These are phyloP conservation scores for Timandra comae DNA, from an alignment of 2,888 invertebrate genomes.

Conservation along the genomic window DNA sequence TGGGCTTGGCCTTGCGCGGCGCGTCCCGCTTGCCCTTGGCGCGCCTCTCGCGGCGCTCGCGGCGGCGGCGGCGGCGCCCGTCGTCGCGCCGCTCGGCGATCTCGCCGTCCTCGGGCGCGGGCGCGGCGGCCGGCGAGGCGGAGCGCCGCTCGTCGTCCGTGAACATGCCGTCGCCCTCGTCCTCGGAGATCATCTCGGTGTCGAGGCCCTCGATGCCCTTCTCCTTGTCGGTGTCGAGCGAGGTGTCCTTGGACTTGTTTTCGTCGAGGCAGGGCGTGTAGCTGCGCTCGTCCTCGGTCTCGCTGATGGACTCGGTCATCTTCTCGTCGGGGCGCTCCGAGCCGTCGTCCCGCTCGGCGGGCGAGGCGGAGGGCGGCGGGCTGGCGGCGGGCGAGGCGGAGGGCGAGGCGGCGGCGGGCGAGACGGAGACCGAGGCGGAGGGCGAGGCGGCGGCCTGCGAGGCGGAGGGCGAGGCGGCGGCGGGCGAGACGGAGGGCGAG, in stretches of 20 bases:
- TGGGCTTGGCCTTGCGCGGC: conserved; percentile 51
- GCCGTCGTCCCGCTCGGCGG: conserved; percentile 7
- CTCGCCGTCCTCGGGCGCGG: not conserved
- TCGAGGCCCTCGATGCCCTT: conserved; percentile 79
- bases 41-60: conserved; percentile 50
- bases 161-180: conserved; percentile 81
- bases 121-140: conserved; percentile 49
- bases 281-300: conserved; percentile 80
- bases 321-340: conserved; percentile 38
- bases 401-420: conserved; percentile 4
- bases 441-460: conserved; percentile 17
- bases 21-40: conserved; percentile 51
- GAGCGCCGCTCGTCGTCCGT: conserved; percentile 72
- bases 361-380: conserved; percentile 16
- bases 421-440: conserved; percentile 19
- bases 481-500: not conserved
- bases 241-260: conserved; percentile 62
- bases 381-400: conserved; percentile 18
- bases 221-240: too few species aligned
- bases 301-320: conserved; percentile 80
- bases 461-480: conserved; percentile 9
- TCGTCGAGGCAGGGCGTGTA: conserved; percentile 86
- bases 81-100: conserved; percentile 49
- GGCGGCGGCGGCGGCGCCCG: conserved; percentile 47
- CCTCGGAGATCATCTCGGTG: conserved; percentile 85